Evolutionary conservation across 2,888 invertebrate species (phyloP).

Genomic region (Pandemis heparana): DNA sequence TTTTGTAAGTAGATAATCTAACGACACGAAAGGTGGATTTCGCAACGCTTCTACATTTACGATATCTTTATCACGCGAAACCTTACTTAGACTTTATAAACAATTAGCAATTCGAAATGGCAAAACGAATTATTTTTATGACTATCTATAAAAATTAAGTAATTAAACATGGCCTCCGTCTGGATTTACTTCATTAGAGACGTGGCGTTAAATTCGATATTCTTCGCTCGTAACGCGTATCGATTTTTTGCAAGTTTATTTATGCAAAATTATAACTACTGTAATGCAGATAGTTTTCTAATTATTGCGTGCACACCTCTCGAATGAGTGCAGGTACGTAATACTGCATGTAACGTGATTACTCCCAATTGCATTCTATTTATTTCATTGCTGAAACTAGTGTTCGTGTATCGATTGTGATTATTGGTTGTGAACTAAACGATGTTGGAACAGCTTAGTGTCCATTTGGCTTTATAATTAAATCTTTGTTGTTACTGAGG

Average conservation of each 20-base stretch:
- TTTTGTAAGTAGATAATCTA: background rate
- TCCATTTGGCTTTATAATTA: too few relatives aligned
- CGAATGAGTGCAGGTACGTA: slow-evolving; percentile 31
- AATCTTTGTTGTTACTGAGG: background rate
- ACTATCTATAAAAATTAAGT: slow-evolving; percentile 13
- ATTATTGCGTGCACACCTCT: slow-evolving; percentile 30
- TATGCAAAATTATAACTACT: slow-evolving; percentile 36
- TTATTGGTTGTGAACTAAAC: background rate
- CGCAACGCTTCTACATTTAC: background rate
- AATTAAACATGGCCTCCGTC: slow-evolving; percentile 9
- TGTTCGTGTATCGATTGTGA: background rate
- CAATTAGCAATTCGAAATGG: slow-evolving; percentile 15
- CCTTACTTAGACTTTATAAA: slow-evolving; percentile 1
- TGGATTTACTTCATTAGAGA: slow-evolving; percentile 2
- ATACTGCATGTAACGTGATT: slow-evolving; percentile 17
- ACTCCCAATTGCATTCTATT: slow-evolving; percentile 17
- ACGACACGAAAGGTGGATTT: background rate
- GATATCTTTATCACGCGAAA: background rate
- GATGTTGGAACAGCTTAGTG: too few relatives aligned
- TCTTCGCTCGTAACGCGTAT: slow-evolving; percentile 15
- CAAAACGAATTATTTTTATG: slow-evolving; percentile 7
- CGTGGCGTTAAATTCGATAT: background rate
- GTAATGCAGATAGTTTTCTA: slow-evolving; percentile 40
- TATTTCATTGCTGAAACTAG: slow-evolving; percentile 11
- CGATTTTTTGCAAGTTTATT: slow-evolving; percentile 26